Base-by-base conservation (phyloP, 2,888 invertebrate species). In the Helicoverpa assulta region DNA sequence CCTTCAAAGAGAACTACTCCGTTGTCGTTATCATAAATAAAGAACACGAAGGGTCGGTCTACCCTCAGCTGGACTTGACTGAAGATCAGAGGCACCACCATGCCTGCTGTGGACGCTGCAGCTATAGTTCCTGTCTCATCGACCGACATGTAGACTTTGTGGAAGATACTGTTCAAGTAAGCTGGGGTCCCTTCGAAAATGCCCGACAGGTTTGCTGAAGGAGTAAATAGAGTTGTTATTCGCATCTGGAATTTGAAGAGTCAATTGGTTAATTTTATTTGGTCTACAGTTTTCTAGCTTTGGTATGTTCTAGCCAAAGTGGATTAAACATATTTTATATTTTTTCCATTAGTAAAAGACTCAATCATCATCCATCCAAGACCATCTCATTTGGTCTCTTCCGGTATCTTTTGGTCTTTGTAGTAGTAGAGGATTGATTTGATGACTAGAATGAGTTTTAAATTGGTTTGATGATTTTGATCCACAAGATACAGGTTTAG, bases 71-170 rank as follows among this genome's bases (percentile, higher is more conserved):
- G 91, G 2, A 96, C 94, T 1, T 92, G 91, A n/a, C 94, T 91
- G 40, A 96, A 96, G 89, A 97, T 97, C 19, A 97, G 90, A 0
- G 97, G 97, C 53, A 97, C 95, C 6, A 97, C 95, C 77, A 96
- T 89, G 1, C 96, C 96, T 3, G 95, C 95, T 56, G 97, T 96
- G 0, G 96, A 96, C 12, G 97, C 97, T 2, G 97, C 96, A 0
- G 97, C 97, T 6, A 96, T 91, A 0, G 97, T 97, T 1, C 97
- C 97, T 19, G 93, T 89, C 88, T 97, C 97, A 71, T 97, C 96
- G 0, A 97, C 96, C 55, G 96, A 94, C 86, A 97, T 96, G 83
- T 95, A 96, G 0, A 97, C 96, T 84, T 96, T 97, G 84, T 97
- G 97, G 56, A 96, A 86, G 14, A 97, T 91, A 66, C 94, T 96